A percentile compares a stretch with the other conserved stretches of the same genome.
phyloP scores from a whole-genome alignment of 37 sponge, comb jelly and placozoan species.

The Haliclona indistincta region DNA sequence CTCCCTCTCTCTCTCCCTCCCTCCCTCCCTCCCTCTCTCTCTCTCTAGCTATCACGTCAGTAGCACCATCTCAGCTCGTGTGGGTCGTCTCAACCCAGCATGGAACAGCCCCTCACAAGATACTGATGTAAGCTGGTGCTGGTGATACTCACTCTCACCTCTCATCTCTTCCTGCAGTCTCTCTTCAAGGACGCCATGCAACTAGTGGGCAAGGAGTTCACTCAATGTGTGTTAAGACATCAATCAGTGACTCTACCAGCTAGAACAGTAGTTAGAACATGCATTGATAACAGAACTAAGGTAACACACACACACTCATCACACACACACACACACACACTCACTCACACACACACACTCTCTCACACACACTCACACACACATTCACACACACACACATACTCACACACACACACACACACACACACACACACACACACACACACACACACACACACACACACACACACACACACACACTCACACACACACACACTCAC shows the following conservation, averaged over 20 bases:
- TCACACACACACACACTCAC: slow-evolving; percentile 1
- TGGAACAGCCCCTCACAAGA: slow-evolving; percentile 72
- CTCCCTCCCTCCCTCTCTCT: too few relatives aligned
- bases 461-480: background rate
- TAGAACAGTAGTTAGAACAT: slow-evolving; percentile 51
- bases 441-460: background rate
- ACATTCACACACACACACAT: slow-evolving; percentile 7
- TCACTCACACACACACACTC: slow-evolving; percentile 29
- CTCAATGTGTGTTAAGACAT: slow-evolving; percentile 15
- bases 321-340: slow-evolving; percentile 3
- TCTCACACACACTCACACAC: background rate
- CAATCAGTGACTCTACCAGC: slow-evolving; percentile 81
- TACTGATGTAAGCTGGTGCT: slow-evolving; percentile 52
- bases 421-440: background rate
- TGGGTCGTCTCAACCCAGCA: slow-evolving; percentile 70
- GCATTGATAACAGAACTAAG: slow-evolving; percentile 52
- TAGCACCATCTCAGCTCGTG: slow-evolving; percentile 58
- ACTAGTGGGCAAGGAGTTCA: slow-evolving; percentile 83
- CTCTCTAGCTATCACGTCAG: slow-evolving; percentile 54
- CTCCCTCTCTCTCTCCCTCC: background rate
- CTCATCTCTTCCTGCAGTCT: slow-evolving; percentile 54
- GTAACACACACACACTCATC: too few relatives aligned
- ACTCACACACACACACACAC: background rate
- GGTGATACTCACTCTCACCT: too few relatives aligned
- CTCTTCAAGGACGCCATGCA: slow-evolving; percentile 78